phyloP scores from a whole-genome alignment of 2,113 vertebrate genomes.

The Murina feae region DNA sequence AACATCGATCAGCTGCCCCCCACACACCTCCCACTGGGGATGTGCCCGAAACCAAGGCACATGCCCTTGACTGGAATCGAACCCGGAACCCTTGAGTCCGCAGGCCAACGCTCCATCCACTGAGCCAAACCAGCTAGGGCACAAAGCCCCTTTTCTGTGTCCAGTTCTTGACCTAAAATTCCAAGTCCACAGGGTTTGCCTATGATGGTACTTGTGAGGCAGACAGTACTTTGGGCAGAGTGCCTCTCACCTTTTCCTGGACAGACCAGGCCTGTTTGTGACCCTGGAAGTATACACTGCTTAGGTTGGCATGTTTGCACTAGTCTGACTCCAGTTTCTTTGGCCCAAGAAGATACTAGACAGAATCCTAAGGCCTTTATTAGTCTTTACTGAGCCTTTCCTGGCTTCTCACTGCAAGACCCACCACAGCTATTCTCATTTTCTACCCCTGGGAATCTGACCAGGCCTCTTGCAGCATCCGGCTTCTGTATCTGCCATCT shows the following conservation, averaged over 20 bases:
- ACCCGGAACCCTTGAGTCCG: too few species aligned
- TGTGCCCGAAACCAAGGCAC: too few species aligned
- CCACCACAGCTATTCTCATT: neutral
- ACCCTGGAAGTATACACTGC: neutral
- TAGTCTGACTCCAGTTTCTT: neutral
- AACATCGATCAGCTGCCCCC: too few species aligned
- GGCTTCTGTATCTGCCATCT: neutral
- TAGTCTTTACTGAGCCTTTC: neutral
- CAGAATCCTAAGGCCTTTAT: neutral
- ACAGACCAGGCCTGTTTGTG: neutral
- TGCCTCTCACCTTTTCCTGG: neutral
- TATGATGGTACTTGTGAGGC: neutral
- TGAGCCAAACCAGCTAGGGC: too few species aligned
- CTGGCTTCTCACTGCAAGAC: constrained; percentile 15
- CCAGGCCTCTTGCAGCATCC: neutral
- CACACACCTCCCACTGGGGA: too few species aligned
- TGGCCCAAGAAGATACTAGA: neutral
- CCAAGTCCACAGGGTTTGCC: neutral
- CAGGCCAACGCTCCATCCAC: too few species aligned
- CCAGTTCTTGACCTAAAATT: constrained; percentile 41
- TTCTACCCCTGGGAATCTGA: neutral
- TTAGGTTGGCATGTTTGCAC: neutral
- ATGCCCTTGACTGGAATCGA: too few species aligned
- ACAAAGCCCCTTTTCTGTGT: constrained; percentile 33
- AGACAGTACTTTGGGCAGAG: neutral